Percentiles rank a stretch among this genome's conserved stretches.
phyloP scores from a whole-genome alignment of 2,113 vertebrate genomes.

The Eretmochelys imbricata region DNA sequence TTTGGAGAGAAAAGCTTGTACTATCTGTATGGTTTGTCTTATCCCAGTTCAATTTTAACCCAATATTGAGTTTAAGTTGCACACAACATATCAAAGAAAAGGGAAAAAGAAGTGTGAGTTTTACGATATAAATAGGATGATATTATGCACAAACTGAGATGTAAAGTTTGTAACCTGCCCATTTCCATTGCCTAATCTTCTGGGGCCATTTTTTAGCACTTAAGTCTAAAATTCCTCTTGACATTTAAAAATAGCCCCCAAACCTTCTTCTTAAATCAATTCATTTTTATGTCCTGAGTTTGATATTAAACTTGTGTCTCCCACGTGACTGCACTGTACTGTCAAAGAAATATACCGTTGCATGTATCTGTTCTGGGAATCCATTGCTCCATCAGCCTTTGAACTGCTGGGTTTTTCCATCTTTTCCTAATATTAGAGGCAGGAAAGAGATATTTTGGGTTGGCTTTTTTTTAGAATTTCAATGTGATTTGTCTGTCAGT shows the following conservation, averaged over 20 bases:
- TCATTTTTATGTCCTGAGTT: not conserved
- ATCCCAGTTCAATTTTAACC: not conserved
- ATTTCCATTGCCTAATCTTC: not conserved
- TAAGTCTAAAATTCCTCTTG: not conserved
- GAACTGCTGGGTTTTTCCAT: not conserved
- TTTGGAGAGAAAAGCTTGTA: not conserved
- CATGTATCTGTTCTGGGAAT: not conserved
- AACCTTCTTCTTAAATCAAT: not conserved
- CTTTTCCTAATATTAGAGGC: not conserved
- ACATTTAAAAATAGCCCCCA: conserved; percentile 2
- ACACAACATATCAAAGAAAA: not conserved
- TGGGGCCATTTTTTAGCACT: not conserved
- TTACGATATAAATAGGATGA: not conserved
- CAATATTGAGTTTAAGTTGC: not conserved
- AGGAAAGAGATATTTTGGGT: not conserved
- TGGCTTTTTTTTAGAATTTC: not conserved
- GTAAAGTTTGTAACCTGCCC: not conserved
- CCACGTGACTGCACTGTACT: not conserved
- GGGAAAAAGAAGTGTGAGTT: not conserved
- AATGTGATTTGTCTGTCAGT: not conserved
- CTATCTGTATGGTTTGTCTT: not conserved
- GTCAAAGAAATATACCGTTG: not conserved
- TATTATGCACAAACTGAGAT: not conserved
- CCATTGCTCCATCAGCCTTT: not conserved
- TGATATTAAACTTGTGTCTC: conserved; percentile 1